Conservation (phyloP, 2,888 invertebrate species). For the Deilephila porcellus region DNA sequence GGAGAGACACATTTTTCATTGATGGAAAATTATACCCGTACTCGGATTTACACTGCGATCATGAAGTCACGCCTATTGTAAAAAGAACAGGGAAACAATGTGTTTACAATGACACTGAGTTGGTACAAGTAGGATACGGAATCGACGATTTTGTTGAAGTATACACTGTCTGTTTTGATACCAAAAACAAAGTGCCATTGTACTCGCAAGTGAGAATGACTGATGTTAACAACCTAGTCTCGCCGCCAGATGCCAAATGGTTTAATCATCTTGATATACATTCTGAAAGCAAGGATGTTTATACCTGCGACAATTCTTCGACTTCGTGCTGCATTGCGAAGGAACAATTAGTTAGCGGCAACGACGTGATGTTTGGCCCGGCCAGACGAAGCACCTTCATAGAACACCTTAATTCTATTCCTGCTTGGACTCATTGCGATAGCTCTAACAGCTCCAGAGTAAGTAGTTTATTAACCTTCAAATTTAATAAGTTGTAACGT, state of each 20-base stretch:
- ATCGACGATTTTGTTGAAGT: slow-evolving; percentile 37
- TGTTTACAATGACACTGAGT: slow-evolving; percentile 38
- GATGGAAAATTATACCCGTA: slow-evolving; percentile 36
- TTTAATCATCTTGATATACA: background rate
- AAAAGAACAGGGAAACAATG: slow-evolving; percentile 36
- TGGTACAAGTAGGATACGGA: slow-evolving; percentile 44
- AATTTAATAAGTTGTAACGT: too few species aligned
- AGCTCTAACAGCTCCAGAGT: slow-evolving; percentile 11
- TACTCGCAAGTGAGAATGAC: slow-evolving; percentile 32
- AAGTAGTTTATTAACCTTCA: background rate
- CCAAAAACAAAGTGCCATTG: slow-evolving; percentile 38
- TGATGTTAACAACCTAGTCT: slow-evolving; percentile 35
- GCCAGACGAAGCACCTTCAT: slow-evolving; percentile 23
- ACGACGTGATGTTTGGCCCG: slow-evolving; percentile 26
- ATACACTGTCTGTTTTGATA: slow-evolving; percentile 45
- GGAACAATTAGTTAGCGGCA: slow-evolving; percentile 37
- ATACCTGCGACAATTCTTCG: background rate
- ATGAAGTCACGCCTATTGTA: slow-evolving; percentile 35
- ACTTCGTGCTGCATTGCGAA: background rate
- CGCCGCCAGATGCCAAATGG: slow-evolving; percentile 32
- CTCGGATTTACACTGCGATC: slow-evolving; percentile 41
- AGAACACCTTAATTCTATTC: slow-evolving; percentile 17
- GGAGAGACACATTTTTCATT: slow-evolving; percentile 37
- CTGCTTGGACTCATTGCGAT: slow-evolving; percentile 14
- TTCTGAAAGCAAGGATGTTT: background rate